Evolutionary conservation across 2,888 invertebrate genomes (phyloP).

Genomic region (Melieria picta): DNA sequence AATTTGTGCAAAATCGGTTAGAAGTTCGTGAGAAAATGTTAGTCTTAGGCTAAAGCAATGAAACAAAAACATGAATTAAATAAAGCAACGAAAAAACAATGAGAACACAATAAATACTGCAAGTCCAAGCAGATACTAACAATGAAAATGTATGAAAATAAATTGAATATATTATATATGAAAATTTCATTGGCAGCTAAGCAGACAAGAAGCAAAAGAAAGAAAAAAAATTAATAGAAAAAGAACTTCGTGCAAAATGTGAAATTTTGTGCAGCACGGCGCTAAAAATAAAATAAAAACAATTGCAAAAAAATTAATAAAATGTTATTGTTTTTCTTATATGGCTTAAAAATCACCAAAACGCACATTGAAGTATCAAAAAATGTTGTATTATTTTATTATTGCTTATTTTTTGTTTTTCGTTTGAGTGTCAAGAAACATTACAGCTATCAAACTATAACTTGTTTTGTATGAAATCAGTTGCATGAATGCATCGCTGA

Average conservation of each 20-base stretch:
- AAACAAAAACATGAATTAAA: not conserved
- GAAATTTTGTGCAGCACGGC: not conserved
- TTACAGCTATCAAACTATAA: too few species aligned
- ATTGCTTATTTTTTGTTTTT: too few species aligned
- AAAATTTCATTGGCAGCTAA: not conserved
- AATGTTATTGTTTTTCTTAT: constrained; percentile 2
- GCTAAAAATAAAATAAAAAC: not conserved
- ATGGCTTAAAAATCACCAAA: not conserved
- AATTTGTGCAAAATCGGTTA: too few species aligned
- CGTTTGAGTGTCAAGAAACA: too few species aligned
- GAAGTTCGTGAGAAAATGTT: too few species aligned
- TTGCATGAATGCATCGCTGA: constrained; percentile 2
- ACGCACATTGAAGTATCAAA: not conserved
- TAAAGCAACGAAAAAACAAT: constrained; percentile 1
- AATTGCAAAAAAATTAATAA: not conserved
- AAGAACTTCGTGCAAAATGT: not conserved
- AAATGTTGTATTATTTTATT: not conserved
- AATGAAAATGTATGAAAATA: not conserved
- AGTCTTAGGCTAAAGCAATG: too few species aligned
- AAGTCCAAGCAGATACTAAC: not conserved
- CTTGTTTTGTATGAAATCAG: constrained; percentile 4
- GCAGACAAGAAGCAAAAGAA: constrained; percentile 2
- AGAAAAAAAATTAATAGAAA: constrained; percentile 1
- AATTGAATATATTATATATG: not conserved
- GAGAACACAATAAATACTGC: not conserved